Evolutionary conservation across 1,140 invertebrate species (phyloP).

Genomic region (Lysiphlebus fabarum): DNA sequence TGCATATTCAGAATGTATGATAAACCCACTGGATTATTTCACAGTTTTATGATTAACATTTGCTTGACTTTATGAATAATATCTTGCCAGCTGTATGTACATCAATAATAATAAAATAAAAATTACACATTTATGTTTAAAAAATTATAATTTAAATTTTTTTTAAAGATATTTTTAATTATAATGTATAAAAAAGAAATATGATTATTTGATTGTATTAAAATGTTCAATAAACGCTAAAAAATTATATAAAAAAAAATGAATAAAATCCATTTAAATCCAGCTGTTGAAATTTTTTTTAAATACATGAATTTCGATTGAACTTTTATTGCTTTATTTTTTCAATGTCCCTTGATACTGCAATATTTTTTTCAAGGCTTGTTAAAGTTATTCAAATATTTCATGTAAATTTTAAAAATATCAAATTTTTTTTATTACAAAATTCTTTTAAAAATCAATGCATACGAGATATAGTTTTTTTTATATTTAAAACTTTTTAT

Average conservation of each 20-base stretch:
- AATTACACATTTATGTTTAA: no score
- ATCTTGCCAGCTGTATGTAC: not conserved
- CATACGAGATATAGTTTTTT: not conserved
- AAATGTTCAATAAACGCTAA: no score
- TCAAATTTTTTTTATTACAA: constrained; percentile 12
- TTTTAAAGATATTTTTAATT: no score
- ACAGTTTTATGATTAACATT: constrained; percentile 33
- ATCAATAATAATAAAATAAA: no score
- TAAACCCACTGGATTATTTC: constrained; percentile 61
- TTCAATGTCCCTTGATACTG: not conserved
- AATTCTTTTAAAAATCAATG: constrained; percentile 1
- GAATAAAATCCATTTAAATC: not conserved
- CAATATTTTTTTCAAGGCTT: constrained; percentile 6
- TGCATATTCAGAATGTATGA: constrained; percentile 63
- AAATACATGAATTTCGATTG: not conserved
- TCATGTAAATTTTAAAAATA: constrained; percentile 16
- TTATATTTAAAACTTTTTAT: not conserved
- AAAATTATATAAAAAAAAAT: not conserved
- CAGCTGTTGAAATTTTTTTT: no score
- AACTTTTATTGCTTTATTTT: constrained; percentile 21
- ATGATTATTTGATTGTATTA: no score
- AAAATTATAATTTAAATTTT: no score
- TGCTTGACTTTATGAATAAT: not conserved
- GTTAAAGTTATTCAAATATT: constrained; percentile 26
- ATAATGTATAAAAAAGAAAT: no score